These are phyloP conservation scores for Monomorium pharaonis DNA, from an alignment of 1,140 invertebrate species.

Conservation along the genomic window DNA sequence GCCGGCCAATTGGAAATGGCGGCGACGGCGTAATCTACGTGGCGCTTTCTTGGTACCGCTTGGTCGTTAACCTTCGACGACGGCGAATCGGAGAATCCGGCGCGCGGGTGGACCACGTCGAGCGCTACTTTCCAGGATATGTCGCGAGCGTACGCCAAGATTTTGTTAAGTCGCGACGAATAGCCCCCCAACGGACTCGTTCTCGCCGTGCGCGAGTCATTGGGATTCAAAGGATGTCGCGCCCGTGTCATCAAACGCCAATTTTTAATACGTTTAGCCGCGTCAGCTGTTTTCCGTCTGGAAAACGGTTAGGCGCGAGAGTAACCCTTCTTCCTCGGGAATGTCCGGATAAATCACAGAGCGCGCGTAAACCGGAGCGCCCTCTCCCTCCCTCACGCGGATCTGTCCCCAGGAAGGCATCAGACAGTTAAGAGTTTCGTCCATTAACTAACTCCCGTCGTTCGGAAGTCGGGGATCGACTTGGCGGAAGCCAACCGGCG, in stretches of 20 bases:
- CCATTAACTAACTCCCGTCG: slow-evolving; percentile 39
- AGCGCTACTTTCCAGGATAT: slow-evolving; percentile 4
- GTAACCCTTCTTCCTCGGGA: not conserved
- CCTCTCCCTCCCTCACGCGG: not conserved
- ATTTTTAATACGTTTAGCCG: not conserved
- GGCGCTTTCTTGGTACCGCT: slow-evolving; percentile 22
- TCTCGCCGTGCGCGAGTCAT: not conserved
- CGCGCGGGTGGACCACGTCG: slow-evolving; percentile 5
- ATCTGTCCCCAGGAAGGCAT: slow-evolving; percentile 43
- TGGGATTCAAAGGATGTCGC: not conserved
- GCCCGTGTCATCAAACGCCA: not conserved
- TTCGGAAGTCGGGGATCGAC: not conserved
- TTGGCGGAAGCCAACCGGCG: not conserved
- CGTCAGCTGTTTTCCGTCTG: not conserved
- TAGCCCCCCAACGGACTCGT: not conserved
- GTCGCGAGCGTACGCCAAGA: not conserved
- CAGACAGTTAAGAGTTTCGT: slow-evolving; percentile 24
- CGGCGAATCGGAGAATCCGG: not conserved
- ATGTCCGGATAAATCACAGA: not conserved
- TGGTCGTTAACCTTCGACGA: slow-evolving; percentile 68
- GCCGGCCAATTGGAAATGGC: slow-evolving; percentile 70
- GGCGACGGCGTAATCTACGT: slow-evolving; percentile 52
- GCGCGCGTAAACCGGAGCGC: not conserved
- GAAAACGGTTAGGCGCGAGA: not conserved
- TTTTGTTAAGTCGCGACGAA: not conserved